These are phyloP conservation scores for Psix sp. DNA, from an alignment of 1,140 invertebrate species.

Conservation along the genomic window DNA sequence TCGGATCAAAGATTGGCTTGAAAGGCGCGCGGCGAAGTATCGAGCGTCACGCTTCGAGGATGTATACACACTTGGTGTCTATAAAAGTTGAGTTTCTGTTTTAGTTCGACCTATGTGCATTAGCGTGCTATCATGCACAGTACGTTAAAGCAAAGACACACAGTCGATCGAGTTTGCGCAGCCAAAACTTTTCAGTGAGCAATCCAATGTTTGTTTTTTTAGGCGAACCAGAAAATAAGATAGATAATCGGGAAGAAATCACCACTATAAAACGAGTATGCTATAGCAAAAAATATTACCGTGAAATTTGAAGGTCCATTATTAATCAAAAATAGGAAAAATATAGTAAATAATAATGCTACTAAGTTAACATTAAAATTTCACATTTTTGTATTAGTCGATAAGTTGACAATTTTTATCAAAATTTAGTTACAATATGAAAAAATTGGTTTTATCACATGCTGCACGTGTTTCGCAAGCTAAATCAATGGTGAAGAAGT, in stretches of 20 bases:
- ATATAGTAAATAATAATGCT: slow-evolving; percentile 39
- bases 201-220: slow-evolving; percentile 52
- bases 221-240: slow-evolving; percentile 22
- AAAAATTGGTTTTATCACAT: too few relatives aligned
- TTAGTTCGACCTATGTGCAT: slow-evolving; percentile 52
- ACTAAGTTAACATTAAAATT: slow-evolving; percentile 31
- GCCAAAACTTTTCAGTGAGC: slow-evolving; percentile 39
- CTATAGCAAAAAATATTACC: slow-evolving; percentile 8
- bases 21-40: slow-evolving; percentile 19
- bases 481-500: slow-evolving; percentile 17
- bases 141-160: slow-evolving; percentile 54
- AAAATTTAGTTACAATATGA: too few relatives aligned
- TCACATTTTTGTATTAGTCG: slow-evolving; percentile 7
- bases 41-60: slow-evolving; percentile 40
- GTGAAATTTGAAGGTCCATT: too few relatives aligned
- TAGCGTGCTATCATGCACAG: slow-evolving; percentile 46
- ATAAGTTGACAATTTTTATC: slow-evolving; percentile 7
- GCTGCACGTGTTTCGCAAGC: slow-evolving; percentile 26
- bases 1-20: slow-evolving; percentile 17
- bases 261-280: slow-evolving; percentile 13
- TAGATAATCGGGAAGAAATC: slow-evolving; percentile 32
- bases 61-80: slow-evolving; percentile 47
- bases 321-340: too few relatives aligned
- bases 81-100: slow-evolving; percentile 57
- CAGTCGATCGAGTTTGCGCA: slow-evolving; percentile 46